Evolutionary conservation across 1,140 invertebrate genomes (phyloP), one percentile per base, ranked within the genome.

Genomic region (Danaus plexippus): DNA sequence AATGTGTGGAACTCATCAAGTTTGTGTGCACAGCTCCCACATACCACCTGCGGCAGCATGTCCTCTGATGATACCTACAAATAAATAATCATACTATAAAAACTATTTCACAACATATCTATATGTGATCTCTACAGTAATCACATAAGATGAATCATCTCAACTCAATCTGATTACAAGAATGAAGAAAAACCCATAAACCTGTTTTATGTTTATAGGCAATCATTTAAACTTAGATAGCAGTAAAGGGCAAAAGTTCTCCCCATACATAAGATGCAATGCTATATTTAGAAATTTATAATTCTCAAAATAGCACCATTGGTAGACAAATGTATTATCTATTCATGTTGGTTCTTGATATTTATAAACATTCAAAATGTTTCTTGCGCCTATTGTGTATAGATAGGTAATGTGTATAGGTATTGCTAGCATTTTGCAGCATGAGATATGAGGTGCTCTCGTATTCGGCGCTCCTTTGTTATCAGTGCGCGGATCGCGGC

Each of bases 1-100:
- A 90, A 90, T 64, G 87, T 88, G 65, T 88, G 87, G 56, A 90
- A 88, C 52, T 87, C 85, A 75, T 90, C 88, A 55, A 90, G 75
- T 71, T 90, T 89, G 59, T 89, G 85, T 64, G 75, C 84, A 83
- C 89, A 90, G 66, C 82, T 87, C 9, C 82, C 81, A 77, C 89
- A 90, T 22, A 90, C 87, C 49, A 89, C 87, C 65, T 89, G 89
- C 59, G 89, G 89, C 69, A 90, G 80, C 63, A 80, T 76, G 67
- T 90, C 89, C 61, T 78, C 80, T 52, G 89, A 87, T 61, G 88
- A 87, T 43, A 90, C 87, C 89, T 90, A 83, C 66, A 89, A 84
- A 64, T 58, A 61, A 40, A 54, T 13, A 51, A 56, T 46, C 52
- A 44, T 11, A 51, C 2, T 18, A 50, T 51, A 60, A 43, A 51